Evolutionary conservation across 2,888 invertebrate species (phyloP).

Genomic region (Platypus cylindrus): DNA sequence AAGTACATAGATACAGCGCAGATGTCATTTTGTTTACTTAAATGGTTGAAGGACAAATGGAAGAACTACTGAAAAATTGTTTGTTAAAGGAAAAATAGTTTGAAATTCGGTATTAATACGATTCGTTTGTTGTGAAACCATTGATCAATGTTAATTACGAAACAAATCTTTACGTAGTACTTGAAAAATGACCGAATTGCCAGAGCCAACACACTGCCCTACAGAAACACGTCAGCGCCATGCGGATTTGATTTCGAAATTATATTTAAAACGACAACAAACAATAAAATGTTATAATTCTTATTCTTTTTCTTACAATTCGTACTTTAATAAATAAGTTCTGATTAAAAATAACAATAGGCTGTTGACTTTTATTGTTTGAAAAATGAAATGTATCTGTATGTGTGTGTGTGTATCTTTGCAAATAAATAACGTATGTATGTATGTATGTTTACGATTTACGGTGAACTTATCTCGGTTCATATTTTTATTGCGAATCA

Average conservation of each 20-base stretch:
- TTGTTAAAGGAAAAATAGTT: too few relatives aligned
- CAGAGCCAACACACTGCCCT: too few relatives aligned
- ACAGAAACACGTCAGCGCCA: too few relatives aligned
- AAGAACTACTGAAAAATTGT: too few relatives aligned
- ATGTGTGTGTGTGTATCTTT: too few relatives aligned
- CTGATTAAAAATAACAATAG: conserved; percentile 24
- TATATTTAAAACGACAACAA: too few relatives aligned
- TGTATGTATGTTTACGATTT: conserved; percentile 4
- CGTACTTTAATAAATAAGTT: conserved; percentile 18
- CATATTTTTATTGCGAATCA: too few relatives aligned
- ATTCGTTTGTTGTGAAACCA: too few relatives aligned
- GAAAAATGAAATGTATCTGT: conserved; percentile 12
- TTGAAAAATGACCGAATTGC: conserved; percentile 5
- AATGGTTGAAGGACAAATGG: conserved; percentile 13
- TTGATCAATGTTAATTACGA: too few relatives aligned
- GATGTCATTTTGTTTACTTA: conserved; percentile 15
- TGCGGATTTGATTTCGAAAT: too few relatives aligned
- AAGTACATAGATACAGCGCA: conserved; percentile 11
- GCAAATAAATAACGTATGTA: conserved; percentile 8
- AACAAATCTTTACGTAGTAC: conserved; percentile 10
- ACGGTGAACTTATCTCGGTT: too few relatives aligned
- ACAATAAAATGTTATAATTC: background rate
- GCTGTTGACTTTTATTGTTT: conserved; percentile 23
- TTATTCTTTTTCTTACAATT: conserved; percentile 10
- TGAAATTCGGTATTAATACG: too few relatives aligned